Evolutionary conservation across 1,140 invertebrate species (phyloP), one percentile per base, ranked within the genome.

Genomic region (Bombus balteatus): DNA sequence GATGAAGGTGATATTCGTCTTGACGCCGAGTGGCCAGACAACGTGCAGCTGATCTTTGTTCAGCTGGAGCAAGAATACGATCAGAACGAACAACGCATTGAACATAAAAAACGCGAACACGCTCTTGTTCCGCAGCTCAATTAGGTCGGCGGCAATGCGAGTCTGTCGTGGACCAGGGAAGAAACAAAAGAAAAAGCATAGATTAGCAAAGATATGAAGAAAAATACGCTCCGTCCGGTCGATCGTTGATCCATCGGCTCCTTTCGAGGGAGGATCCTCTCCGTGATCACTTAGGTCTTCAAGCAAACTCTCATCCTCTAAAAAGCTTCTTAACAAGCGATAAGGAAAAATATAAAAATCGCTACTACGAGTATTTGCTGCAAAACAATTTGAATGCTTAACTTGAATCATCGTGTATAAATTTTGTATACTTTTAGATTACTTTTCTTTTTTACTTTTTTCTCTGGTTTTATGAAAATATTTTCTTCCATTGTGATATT

Each of bases 51-150:
- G 97, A 96, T 99, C 98, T 97, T 99, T 99, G 96, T 99, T 99
- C 95, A 99, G 97, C 97, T 99, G 99, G 92, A 99, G 97, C 95
- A 99, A 97, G 96, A 99, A 98, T 93, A 99, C 98, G 95, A 99
- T 98, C 95, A 99, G 97, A 94, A 99, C 98, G 97, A 99, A 99
- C 93, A 99, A 97, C 95, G 99, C 98, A 97, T 99, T 99, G 96
- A 99, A 98, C 98, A 99, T 99, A 96, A 99, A 98, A 97, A 99
- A 99, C 92, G 98, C 98, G 95, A 99, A 99, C 85, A 99, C 98
- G 91, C 98, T 98, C 95, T 99, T 99, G 97, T 99, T 99, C 91
- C 99, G 96, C 92, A 99, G 96, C 92, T 99, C 98, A 94, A 98
- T 97, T 94, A 99, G 96, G 95, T 99, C 98, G 91, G 96, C 95